phyloP scores from a whole-genome alignment of 23 tunicate species.

The Botrylloides violaceus region DNA sequence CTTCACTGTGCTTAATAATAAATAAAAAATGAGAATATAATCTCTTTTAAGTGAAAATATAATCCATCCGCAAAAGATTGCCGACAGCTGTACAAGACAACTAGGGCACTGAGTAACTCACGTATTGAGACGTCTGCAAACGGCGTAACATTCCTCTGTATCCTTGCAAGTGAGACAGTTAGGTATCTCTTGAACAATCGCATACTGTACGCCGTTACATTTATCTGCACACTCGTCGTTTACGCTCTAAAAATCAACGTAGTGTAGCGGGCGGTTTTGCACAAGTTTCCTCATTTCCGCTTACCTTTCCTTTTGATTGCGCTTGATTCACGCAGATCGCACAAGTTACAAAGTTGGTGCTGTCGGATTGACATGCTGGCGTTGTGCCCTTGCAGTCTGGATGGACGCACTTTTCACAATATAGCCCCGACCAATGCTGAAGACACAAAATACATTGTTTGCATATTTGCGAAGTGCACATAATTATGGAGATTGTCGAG shows the following conservation, averaged over 20 bases:
- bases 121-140: slow-evolving; percentile 29
- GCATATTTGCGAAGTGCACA: too few relatives aligned
- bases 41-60: too few relatives aligned
- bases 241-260: slow-evolving; percentile 28
- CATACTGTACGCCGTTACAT: slow-evolving; percentile 25
- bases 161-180: slow-evolving; percentile 23
- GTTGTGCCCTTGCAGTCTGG: slow-evolving; percentile 32
- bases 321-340: slow-evolving; percentile 55
- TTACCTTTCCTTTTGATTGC: slow-evolving; percentile 34
- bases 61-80: too few relatives aligned
- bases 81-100: too few relatives aligned
- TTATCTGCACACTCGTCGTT: slow-evolving; percentile 19
- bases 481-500: too few relatives aligned
- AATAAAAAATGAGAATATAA: too few relatives aligned
- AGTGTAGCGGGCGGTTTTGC: too few relatives aligned
- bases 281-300: too few relatives aligned
- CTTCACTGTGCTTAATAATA: too few relatives aligned
- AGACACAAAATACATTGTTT: too few relatives aligned
- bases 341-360: slow-evolving; percentile 13
- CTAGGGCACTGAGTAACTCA: too few relatives aligned
- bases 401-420: slow-evolving; percentile 50
- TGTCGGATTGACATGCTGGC: slow-evolving; percentile 18
- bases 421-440: slow-evolving; percentile 31
- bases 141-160: slow-evolving; percentile 12
- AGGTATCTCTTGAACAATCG: slow-evolving; percentile 17